Conservation (phyloP, 2,797 vertebrate genomes). For the Bradypus variegatus region DNA sequence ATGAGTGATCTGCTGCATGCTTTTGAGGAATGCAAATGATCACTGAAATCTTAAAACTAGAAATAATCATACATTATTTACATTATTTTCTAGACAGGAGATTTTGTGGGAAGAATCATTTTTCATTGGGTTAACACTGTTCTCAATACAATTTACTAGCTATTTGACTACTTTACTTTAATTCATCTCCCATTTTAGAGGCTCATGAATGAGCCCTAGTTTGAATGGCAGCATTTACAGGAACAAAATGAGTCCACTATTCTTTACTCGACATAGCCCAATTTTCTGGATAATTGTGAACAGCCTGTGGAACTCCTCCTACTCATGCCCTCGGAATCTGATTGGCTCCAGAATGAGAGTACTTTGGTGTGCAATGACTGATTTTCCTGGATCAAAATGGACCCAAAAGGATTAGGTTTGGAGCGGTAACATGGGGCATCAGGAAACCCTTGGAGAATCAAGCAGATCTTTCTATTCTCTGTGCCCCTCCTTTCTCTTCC, state of each 20-base stretch:
- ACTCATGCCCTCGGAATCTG: neutral
- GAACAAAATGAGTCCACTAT: neutral
- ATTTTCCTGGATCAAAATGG: neutral
- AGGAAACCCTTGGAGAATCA: neutral
- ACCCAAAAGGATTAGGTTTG: neutral
- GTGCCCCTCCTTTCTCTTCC: neutral
- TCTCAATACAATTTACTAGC: slow-evolving; percentile 3
- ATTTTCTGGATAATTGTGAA: neutral
- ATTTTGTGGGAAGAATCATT: slow-evolving; percentile 35
- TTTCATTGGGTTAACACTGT: neutral
- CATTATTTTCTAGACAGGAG: neutral
- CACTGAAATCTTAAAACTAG: neutral
- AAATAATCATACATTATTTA: neutral
- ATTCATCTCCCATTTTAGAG: neutral
- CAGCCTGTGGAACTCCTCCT: neutral
- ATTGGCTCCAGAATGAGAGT: neutral
- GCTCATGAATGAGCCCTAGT: neutral
- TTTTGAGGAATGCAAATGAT: neutral
- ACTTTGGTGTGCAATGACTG: neutral
- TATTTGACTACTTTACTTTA: neutral
- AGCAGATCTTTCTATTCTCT: neutral
- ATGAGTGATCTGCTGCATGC: neutral
- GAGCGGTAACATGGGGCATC: neutral
- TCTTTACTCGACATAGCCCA: neutral
- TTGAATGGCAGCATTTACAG: slow-evolving; percentile 26